These are phyloP conservation scores for Julus scanicus DNA, from an alignment of 2,888 invertebrate genomes.

Conservation along the genomic window DNA sequence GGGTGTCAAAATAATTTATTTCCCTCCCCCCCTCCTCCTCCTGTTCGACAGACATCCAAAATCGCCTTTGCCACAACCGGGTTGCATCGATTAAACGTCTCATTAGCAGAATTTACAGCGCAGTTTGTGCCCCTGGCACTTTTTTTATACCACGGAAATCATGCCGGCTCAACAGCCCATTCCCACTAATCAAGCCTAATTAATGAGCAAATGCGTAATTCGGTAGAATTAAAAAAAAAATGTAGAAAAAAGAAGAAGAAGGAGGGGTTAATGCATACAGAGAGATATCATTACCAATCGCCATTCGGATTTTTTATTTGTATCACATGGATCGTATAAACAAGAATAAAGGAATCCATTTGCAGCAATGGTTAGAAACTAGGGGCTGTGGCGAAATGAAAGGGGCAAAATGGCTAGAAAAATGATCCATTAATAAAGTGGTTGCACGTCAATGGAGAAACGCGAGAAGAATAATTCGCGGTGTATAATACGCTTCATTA, in stretches of 20 bases:
- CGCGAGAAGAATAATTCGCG: neutral
- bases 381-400: neutral
- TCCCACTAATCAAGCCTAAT: neutral
- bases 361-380: neutral
- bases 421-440: constrained; percentile 25
- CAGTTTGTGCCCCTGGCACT: neutral
- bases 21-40: too few species aligned
- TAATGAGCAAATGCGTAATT: constrained; percentile 31
- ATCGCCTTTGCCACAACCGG: neutral
- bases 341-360: neutral
- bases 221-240: neutral
- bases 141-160: neutral
- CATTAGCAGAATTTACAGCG: constrained; percentile 4
- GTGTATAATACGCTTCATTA: constrained; percentile 18
- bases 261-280: neutral
- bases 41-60: too few species aligned
- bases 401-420: neutral
- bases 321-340: neutral
- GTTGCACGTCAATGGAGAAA: neutral
- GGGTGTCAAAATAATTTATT: constrained; percentile 7
- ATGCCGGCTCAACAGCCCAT: neutral
- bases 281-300: too few species aligned
- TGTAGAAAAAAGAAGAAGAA: too few species aligned
- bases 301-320: too few species aligned
- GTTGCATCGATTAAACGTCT: constrained; percentile 34